phyloP scores from a whole-genome alignment of 2,797 vertebrate species.

The Ctenochaetus hawaiiensis region DNA sequence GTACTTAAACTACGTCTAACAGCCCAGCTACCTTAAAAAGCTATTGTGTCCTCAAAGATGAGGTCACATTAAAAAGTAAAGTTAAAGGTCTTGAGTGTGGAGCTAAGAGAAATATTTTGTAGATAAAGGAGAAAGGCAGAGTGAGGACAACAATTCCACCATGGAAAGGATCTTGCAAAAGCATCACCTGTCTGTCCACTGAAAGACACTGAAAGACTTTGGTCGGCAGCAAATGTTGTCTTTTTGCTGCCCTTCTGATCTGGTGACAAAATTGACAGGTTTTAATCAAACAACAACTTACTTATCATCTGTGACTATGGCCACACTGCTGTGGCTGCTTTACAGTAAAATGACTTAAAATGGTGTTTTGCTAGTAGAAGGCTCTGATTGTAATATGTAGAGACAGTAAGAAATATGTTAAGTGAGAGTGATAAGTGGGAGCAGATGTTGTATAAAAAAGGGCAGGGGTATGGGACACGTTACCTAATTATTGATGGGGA shows the following conservation, averaged over 20 bases:
- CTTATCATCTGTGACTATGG: not conserved
- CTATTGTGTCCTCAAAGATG: not conserved
- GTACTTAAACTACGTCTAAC: not conserved
- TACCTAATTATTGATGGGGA: not conserved
- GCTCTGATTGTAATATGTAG: not conserved
- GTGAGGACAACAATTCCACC: not conserved
- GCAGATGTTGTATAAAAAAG: not conserved
- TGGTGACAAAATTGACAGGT: not conserved
- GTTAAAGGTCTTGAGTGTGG: not conserved
- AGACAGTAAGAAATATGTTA: not conserved
- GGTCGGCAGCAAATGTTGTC: not conserved
- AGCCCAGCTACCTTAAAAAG: not conserved
- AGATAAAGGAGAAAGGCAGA: too few species aligned
- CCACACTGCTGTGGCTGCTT: not conserved
- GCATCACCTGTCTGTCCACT: not conserved
- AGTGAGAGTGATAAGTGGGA: not conserved
- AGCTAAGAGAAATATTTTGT: too few species aligned
- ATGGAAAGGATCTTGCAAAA: not conserved
- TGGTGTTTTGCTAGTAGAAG: not conserved
- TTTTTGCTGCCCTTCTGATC: not conserved
- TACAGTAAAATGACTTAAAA: constrained; percentile 3
- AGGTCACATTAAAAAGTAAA: not conserved
- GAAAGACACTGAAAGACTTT: not conserved
- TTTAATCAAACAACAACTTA: not conserved
- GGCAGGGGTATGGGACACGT: not conserved